Evolutionary conservation across 2,888 invertebrate species (phyloP).

Genomic region (Lochmaea capreae): DNA sequence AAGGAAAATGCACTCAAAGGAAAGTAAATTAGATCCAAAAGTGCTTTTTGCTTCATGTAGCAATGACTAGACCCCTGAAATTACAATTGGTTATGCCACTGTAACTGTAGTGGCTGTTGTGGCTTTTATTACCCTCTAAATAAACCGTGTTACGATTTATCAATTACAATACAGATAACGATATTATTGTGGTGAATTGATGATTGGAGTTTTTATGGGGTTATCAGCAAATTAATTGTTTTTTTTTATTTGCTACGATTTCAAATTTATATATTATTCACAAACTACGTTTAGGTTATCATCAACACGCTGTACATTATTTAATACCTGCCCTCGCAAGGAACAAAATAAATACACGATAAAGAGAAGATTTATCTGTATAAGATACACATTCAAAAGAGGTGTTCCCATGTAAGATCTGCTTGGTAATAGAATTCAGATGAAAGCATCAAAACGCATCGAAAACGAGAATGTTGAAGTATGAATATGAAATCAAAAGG

Average conservation of each 20-base stretch:
- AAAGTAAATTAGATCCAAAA: too few species aligned
- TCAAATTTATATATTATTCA: neutral
- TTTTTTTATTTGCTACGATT: neutral
- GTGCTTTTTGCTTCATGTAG: too few species aligned
- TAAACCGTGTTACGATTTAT: too few species aligned
- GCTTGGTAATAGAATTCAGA: constrained; percentile 11
- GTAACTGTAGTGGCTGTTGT: too few species aligned
- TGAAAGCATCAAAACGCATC: constrained; percentile 10
- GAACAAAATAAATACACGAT: constrained; percentile 2
- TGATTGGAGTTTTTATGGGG: too few species aligned
- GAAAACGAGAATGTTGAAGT: constrained; percentile 9
- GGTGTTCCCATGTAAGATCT: constrained; percentile 1
- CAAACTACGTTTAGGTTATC: neutral
- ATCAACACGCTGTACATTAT: neutral
- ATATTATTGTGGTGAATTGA: too few species aligned
- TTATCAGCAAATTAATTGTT: too few species aligned
- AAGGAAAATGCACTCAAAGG: too few species aligned
- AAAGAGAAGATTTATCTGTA: constrained; percentile 18
- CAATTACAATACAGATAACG: too few species aligned
- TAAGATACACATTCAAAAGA: constrained; percentile 13
- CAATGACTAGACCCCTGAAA: too few species aligned
- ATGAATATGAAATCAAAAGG: constrained; percentile 16
- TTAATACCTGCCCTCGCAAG: neutral
- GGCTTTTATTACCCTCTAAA: too few species aligned
- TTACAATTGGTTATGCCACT: too few species aligned